Percentiles rank a stretch among this genome's conserved stretches.
Evolutionary conservation across 1,140 invertebrate species (phyloP).

Genomic region (Amyelois transitella): DNA sequence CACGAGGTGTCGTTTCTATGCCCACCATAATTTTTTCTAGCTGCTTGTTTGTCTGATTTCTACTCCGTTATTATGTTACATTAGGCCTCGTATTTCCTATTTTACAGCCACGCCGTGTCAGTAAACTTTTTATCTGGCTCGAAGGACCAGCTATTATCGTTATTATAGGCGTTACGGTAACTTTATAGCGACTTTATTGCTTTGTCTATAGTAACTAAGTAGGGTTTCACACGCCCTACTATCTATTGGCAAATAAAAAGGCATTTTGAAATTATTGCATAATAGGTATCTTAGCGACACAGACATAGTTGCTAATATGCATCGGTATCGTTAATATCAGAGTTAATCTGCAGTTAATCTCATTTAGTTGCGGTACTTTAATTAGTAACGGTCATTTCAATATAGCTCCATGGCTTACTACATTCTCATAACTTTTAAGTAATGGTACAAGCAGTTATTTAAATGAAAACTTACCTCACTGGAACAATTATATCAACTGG

Average conservation of each 20-base stretch:
- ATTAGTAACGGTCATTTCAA: not conserved
- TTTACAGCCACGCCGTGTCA: constrained; percentile 10
- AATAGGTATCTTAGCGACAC: too few species aligned
- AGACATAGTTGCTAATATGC: not conserved
- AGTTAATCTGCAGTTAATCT: not conserved
- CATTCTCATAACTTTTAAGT: not conserved
- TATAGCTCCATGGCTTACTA: not conserved
- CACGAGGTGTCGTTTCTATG: not conserved
- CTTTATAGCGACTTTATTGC: constrained; percentile 10
- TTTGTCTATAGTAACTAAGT: constrained; percentile 10
- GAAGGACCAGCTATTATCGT: constrained; percentile 12
- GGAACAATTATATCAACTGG: not conserved
- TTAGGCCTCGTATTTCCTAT: constrained; percentile 35
- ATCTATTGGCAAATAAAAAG: not conserved
- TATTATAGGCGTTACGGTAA: constrained; percentile 10
- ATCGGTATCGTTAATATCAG: not conserved
- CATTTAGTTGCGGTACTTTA: too few species aligned
- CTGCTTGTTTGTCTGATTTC: constrained; percentile 40
- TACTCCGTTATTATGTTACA: constrained; percentile 48
- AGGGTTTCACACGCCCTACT: not conserved
- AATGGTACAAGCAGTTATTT: not conserved
- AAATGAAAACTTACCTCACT: not conserved
- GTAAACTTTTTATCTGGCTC: constrained; percentile 15
- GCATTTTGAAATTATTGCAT: not conserved
- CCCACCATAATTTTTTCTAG: not conserved